phyloP scores from a whole-genome alignment of 1,140 invertebrate genomes.

The Eubasilissa regina region DNA sequence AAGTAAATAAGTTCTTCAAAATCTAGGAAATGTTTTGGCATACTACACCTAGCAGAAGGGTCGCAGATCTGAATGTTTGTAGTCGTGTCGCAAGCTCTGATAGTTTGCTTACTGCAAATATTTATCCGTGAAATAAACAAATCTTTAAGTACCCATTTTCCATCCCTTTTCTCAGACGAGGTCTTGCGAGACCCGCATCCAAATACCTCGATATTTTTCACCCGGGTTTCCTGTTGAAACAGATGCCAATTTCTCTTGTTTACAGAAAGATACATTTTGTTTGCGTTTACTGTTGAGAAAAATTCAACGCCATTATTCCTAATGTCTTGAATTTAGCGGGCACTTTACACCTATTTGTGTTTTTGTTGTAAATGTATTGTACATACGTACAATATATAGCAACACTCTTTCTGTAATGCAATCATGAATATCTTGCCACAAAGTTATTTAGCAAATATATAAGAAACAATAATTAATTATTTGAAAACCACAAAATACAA shows the following conservation, averaged over 20 bases:
- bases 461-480: too few species aligned
- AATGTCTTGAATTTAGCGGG: too few species aligned
- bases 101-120: conserved; percentile 34
- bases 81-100: conserved; percentile 3
- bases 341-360: too few species aligned
- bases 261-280: conserved; percentile 23
- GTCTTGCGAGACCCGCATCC: conserved; percentile 20
- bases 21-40: conserved; percentile 14
- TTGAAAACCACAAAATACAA: too few species aligned
- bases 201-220: conserved; percentile 35
- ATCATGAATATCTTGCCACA: too few species aligned
- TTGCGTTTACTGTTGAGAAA: conserved; percentile 13
- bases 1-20: conserved; percentile 5
- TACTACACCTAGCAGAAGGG: background rate
- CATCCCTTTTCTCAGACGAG: background rate
- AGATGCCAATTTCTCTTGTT: conserved; percentile 37
- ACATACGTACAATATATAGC: too few species aligned
- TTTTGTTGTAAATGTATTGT: too few species aligned
- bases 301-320: background rate
- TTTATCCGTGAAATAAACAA: conserved; percentile 37
- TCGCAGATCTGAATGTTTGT: conserved; percentile 13
- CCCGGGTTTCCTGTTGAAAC: conserved; percentile 29
- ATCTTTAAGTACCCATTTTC: conserved; percentile 29
- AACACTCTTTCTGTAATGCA: too few species aligned
- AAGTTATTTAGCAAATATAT: too few species aligned